Base-by-base conservation (phyloP, 2,888 invertebrate genomes). In the Mythimna vitellina region DNA sequence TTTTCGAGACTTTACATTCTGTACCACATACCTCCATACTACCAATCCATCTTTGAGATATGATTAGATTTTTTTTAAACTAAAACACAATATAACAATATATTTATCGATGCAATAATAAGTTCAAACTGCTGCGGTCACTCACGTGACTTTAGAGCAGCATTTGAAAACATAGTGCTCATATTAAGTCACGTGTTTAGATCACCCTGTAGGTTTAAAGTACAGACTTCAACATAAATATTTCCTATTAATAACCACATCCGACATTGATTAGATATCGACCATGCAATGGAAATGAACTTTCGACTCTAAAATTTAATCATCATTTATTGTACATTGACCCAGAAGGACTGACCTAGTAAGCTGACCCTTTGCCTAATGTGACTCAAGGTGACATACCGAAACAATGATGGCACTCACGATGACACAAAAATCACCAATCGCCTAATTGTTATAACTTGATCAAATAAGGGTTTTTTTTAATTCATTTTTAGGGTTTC, bases 261-360 rank as follows among this genome's bases (percentile, higher is more conserved):
- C 73, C 77, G 29, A 17, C 53, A 60, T 22, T 54, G 73, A 74
- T 74, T 49, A 73, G 58, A 73, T 76, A 76, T 3, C 35, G 53
- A 53, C 29, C 38, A 38, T 46, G n/a, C 17, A 35, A 51, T 46
- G 20, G 22, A 20, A 46, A 46, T 60, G 73, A 60, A 49, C 73
- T 74, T 76, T 76, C n/a, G 73, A 68, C 73, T 22, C 22, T 22
- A 29, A 10, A 57, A 66, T 29, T 38, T 76, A 60, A 38, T 60
- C 38, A 22, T 60, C 12, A 60, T 35, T 10, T 75, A 66, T 49
- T 20, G 65, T 17, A 74, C 65, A 73, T 38, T 38, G 75, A n/a
- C 49, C 20, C 8, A 42, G 46, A 32, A 12, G 57, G 57, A 53
- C 42, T 58, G 58, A 29, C 32, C 51, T 51, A 65, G n/a, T 42